Evolutionary conservation across 2,113 vertebrate species (phyloP).

Genomic region (Plotosus lineatus): DNA sequence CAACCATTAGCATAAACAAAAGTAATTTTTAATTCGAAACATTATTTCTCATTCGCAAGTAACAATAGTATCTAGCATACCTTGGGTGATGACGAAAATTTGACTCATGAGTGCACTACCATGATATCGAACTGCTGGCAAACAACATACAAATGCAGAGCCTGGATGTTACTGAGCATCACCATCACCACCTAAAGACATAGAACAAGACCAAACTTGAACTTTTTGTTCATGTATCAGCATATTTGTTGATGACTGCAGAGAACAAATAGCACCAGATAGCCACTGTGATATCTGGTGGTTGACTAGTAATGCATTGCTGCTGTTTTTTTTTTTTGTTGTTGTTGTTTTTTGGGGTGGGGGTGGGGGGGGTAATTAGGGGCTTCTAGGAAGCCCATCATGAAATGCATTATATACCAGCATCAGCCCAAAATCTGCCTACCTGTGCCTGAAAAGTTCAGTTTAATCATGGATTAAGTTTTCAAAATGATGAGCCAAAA

Average conservation of each 20-base stretch:
- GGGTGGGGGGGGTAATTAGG: background rate
- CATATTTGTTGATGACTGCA: background rate
- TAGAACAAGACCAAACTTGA: background rate
- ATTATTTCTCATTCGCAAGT: too few relatives aligned
- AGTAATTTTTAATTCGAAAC: too few relatives aligned
- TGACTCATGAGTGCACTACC: background rate
- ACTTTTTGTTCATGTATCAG: background rate
- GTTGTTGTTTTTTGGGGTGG: background rate
- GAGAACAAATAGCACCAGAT: background rate
- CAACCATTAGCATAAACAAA: too few relatives aligned
- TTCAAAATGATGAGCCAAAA: background rate
- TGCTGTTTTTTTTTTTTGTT: background rate
- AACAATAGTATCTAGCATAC: background rate
- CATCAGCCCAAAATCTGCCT: background rate
- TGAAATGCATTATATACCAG: too few relatives aligned
- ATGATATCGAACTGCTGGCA: background rate
- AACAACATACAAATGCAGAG: background rate
- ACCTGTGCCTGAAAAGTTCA: background rate
- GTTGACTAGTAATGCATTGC: background rate
- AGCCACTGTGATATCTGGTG: background rate
- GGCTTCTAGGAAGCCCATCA: background rate
- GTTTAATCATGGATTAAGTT: background rate
- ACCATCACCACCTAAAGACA: background rate
- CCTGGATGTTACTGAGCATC: background rate
- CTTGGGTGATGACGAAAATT: too few relatives aligned